A percentile compares a stretch with the other conserved stretches of the same genome.
Conservation (phyloP, 2,113 vertebrate genomes). For the Rissa tridactyla region DNA sequence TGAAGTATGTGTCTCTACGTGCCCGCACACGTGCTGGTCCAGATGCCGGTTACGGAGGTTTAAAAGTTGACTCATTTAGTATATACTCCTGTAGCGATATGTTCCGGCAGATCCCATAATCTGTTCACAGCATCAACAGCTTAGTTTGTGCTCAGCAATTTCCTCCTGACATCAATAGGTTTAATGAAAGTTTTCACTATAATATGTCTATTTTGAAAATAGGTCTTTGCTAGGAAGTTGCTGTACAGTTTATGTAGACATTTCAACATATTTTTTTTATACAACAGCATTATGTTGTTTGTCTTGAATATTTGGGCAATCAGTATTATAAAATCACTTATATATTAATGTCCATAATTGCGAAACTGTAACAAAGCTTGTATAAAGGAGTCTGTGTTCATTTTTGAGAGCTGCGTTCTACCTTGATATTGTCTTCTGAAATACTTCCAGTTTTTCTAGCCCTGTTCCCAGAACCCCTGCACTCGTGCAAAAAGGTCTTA, state of each 20-base stretch:
- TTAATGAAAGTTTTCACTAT: neutral
- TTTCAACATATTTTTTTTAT: neutral
- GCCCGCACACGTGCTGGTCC: neutral
- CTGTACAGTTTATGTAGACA: neutral
- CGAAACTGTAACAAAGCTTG: neutral
- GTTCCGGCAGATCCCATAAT: neutral
- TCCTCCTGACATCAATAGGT: neutral
- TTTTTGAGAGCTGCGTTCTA: neutral
- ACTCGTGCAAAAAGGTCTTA: neutral
- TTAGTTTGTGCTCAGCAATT: neutral
- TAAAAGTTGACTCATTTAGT: neutral
- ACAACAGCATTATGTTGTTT: neutral
- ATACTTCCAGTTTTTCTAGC: neutral
- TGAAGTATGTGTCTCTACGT: accelerated
- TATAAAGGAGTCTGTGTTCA: neutral
- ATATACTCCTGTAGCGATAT: neutral
- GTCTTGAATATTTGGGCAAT: neutral
- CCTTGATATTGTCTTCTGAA: neutral
- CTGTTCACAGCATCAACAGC: neutral
- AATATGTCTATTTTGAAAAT: neutral
- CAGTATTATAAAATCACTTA: neutral
- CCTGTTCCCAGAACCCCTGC: neutral
- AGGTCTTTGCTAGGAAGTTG: neutral
- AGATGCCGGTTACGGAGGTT: neutral
- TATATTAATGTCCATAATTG: neutral